A percentile compares a stretch with the other conserved stretches of the same genome.
Evolutionary conservation across 2,797 vertebrate species (phyloP).

Genomic region (Sebastes cheni): DNA sequence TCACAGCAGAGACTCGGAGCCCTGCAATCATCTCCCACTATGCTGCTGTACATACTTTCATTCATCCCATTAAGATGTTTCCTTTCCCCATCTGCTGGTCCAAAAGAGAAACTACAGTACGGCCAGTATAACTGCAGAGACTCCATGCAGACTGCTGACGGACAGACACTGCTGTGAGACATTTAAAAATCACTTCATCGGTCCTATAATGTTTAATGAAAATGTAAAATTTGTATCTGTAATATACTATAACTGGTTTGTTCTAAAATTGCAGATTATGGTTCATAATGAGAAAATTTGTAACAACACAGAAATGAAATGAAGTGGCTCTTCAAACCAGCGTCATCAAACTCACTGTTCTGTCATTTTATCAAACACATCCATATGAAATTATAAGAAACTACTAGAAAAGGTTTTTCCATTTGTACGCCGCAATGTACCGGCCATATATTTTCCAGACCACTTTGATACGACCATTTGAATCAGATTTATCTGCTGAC

Average conservation of each 20-base stretch:
- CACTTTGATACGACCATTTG: constrained; percentile 33
- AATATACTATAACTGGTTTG: background rate
- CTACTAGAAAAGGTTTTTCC: background rate
- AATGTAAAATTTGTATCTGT: background rate
- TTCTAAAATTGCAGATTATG: background rate
- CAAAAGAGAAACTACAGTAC: constrained; percentile 40
- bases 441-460: constrained; percentile 1
- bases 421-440: background rate
- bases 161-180: background rate
- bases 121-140: background rate
- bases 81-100: constrained; percentile 81
- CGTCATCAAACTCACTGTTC: background rate
- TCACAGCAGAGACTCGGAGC: background rate
- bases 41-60: background rate
- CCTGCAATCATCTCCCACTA: background rate
- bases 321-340: background rate
- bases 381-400: background rate
- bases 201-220: background rate
- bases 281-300: background rate
- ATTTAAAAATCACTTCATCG: background rate
- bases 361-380: background rate
- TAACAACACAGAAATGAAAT: background rate
- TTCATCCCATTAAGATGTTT: constrained; percentile 61
- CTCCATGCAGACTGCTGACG: background rate
- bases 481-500: constrained; percentile 25